Percentiles rank a stretch among this genome's conserved stretches.
Evolutionary conservation across 2,113 vertebrate genomes (phyloP).

Genomic region (Peromyscus maniculatus): DNA sequence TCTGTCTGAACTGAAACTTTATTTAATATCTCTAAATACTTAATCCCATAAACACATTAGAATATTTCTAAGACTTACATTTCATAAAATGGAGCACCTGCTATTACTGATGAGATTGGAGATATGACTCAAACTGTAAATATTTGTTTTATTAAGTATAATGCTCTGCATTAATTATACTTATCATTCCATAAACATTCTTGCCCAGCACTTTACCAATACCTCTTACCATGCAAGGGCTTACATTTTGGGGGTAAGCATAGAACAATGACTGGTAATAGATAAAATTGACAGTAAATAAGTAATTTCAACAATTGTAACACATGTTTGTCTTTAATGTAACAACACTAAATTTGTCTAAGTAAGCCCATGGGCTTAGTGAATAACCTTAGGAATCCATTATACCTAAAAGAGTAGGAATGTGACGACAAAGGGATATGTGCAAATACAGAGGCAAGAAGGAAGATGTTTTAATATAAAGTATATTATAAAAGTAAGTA

Average conservation of each 20-base stretch:
- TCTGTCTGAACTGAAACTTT: constrained; percentile 21
- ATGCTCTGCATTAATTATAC: background rate
- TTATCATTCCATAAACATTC: background rate
- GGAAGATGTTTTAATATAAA: background rate
- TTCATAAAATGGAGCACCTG: background rate
- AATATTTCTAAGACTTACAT: constrained; percentile 34
- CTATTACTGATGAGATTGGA: background rate
- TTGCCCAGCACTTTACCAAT: background rate
- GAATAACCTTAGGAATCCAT: background rate
- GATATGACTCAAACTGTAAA: constrained; percentile 4
- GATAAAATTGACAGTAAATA: background rate
- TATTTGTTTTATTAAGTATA: background rate
- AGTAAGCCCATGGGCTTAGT: background rate
- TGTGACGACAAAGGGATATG: background rate
- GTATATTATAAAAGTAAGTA: background rate
- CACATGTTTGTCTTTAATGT: background rate
- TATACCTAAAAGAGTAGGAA: background rate
- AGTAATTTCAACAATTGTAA: background rate
- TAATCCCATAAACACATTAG: background rate
- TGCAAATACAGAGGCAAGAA: background rate
- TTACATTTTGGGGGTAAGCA: background rate
- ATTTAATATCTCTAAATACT: constrained; percentile 25
- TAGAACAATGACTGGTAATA: background rate
- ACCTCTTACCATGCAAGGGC: background rate
- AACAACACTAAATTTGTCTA: background rate